Conservation (phyloP, 2,797 vertebrate species). For the Alosa sapidissima region DNA sequence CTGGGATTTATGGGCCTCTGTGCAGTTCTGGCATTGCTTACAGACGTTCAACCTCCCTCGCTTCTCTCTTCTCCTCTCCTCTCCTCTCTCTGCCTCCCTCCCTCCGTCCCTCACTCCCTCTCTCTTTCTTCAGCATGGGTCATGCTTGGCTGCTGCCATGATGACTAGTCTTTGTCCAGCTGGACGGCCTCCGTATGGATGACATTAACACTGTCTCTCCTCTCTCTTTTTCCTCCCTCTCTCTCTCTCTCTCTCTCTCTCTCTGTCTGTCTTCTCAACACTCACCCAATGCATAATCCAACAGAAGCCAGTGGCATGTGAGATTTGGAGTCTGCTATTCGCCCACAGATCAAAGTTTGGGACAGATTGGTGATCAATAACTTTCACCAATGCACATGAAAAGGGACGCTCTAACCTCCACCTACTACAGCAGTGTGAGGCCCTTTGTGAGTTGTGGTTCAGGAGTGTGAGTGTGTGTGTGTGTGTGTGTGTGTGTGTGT, state of each 20-base stretch:
- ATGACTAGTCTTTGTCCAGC: constrained; percentile 1
- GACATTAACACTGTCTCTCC: background rate
- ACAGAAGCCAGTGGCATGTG: background rate
- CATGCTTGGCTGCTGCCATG: constrained; percentile 1
- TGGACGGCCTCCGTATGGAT: background rate
- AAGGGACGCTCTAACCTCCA: background rate
- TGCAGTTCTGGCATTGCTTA: background rate
- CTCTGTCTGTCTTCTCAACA: background rate
- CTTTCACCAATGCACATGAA: background rate
- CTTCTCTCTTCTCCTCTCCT: background rate
- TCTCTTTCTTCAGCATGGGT: background rate
- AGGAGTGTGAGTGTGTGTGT: constrained; percentile 1
- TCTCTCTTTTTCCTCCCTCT: background rate
- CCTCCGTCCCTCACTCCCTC: background rate
- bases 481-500: background rate
- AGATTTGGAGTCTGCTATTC: background rate
- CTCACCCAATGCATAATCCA: background rate
- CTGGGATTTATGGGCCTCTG: background rate
- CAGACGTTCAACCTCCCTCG: background rate
- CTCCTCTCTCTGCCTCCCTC: background rate
- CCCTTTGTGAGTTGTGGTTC: background rate
- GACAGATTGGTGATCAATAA: background rate
- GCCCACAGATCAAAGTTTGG: background rate
- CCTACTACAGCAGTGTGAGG: background rate
- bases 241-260: background rate